Base-by-base conservation (phyloP, 2,113 vertebrate species). In the Peucedramus taeniatus region DNA sequence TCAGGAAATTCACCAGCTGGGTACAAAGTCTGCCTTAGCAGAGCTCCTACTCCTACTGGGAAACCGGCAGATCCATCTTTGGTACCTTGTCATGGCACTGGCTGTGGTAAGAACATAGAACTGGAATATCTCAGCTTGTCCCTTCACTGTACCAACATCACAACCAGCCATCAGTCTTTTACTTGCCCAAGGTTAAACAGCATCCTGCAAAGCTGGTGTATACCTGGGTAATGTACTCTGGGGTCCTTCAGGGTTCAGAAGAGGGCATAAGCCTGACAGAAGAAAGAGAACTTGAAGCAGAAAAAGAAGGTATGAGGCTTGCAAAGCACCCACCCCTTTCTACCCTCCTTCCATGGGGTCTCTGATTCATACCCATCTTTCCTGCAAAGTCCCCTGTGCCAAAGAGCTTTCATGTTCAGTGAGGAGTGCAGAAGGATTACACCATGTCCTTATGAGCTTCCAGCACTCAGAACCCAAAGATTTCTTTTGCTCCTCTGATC, bases 401-500 rank as follows among this genome's bases (percentile, higher is more conserved):
- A 82, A 81, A 88, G 21, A 53, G 63, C 76, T 92, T 89, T 87
- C 77, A 50, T 26, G 33, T 75, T 92, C 57, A 57, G 20, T 6
- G 31, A 95, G 49, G 37, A 75, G 44, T 37, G 72, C 30, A 31
- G n/a, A 6, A 51, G 21, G 39, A 60, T 80, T 86, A 42, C n/a
- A 66, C 60, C 15, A 18, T 2, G 1, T 71, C 75, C 50, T 91
- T 70, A 74, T 3, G 31, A 91, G 75, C 54, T 87, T 91, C 70
- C 87, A 94, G 50, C 49, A 68, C 39, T 64, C 90, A 66, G 71
- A 94, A 83, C 47, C 71, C 31, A 4, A 77, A 60, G 83, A 81
- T 53, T 95, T 72, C 70, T 61, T 56, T 64, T 82, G 84, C 86
- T 92, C 28, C 74, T 96, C 86, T 93, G 63, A 93, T 92, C 91